Percentiles rank a stretch among this genome's conserved stretches.
Conservation (phyloP, 2,888 invertebrate species). For the Drosophila robusta region DNA sequence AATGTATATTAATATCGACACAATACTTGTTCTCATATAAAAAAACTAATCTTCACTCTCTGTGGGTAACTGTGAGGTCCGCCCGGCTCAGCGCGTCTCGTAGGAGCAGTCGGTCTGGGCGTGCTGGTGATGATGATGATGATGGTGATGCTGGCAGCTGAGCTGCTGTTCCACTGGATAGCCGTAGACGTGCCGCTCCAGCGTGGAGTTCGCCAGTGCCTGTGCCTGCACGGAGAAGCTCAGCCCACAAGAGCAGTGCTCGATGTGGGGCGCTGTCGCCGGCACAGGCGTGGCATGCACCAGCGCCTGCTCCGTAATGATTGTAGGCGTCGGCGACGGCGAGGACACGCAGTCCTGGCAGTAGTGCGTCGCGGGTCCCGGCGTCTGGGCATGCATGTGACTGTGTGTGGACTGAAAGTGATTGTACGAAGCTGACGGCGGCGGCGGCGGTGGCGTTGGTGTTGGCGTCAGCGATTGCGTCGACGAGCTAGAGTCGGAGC, state of each 20-base stretch:
- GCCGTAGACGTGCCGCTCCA: constrained; percentile 41
- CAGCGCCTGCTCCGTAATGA: constrained; percentile 80
- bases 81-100: constrained; percentile 46
- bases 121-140: constrained; percentile 46
- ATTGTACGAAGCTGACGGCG: constrained; percentile 43
- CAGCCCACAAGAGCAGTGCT: constrained; percentile 82
- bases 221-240: constrained; percentile 72
- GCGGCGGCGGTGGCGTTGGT: constrained; percentile 62
- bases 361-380: constrained; percentile 50
- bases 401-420: constrained; percentile 44
- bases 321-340: constrained; percentile 77
- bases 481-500: constrained; percentile 66
- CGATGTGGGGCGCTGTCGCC: constrained; percentile 54
- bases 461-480: constrained; percentile 62
- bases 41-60: constrained; percentile 46
- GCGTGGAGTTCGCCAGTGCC: constrained; percentile 32
- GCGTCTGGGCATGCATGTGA: constrained; percentile 34
- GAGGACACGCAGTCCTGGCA: constrained; percentile 76
- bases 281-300: constrained; percentile 69
- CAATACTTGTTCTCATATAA: constrained; percentile 24
- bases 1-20: constrained; percentile 49
- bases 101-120: constrained; percentile 78
- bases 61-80: constrained; percentile 22
- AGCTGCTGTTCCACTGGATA: constrained; percentile 44
- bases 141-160: constrained; percentile 61